Conservation (phyloP, 2,888 invertebrate genomes). For the Hofmannophila pseudospretella region DNA sequence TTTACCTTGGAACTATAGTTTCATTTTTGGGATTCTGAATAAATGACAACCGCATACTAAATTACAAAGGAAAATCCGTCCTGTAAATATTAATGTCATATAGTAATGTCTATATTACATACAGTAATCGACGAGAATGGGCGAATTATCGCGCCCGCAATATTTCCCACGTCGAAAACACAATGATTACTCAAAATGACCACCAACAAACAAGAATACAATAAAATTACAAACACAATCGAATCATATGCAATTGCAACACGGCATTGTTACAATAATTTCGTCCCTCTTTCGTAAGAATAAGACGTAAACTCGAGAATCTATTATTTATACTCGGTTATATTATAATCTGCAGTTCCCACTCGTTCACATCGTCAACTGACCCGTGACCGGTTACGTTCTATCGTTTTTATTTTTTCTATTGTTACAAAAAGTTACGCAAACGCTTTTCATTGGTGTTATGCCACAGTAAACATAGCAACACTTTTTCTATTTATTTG, state of each 20-base stretch:
- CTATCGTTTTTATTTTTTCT: slow-evolving; percentile 31
- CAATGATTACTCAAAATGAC: slow-evolving; percentile 3
- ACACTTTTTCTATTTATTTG: too few relatives aligned
- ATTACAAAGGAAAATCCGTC: too few relatives aligned
- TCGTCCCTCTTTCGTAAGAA: slow-evolving; percentile 9
- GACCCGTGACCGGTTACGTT: slow-evolving; percentile 45
- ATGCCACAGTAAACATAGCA: slow-evolving; percentile 26
- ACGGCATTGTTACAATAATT: slow-evolving; percentile 8
- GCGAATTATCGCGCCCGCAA: neutral
- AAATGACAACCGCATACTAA: too few relatives aligned
- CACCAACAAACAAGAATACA: slow-evolving; percentile 13
- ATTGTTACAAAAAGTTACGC: slow-evolving; percentile 40
- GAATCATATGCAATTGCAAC: slow-evolving; percentile 7
- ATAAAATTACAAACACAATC: slow-evolving; percentile 13
- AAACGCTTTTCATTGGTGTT: slow-evolving; percentile 34
- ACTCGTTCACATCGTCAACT: slow-evolving; percentile 41
- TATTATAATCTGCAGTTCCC: slow-evolving; percentile 21
- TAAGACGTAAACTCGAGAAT: slow-evolving; percentile 10
- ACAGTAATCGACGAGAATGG: too few relatives aligned
- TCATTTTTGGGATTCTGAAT: too few relatives aligned
- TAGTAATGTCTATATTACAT: too few relatives aligned
- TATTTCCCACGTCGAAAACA: slow-evolving; percentile 13
- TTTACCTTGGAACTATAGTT: too few relatives aligned
- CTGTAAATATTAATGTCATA: too few relatives aligned
- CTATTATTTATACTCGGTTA: slow-evolving; percentile 8